Base-by-base conservation (phyloP, 2,113 vertebrate genomes). In the Microcebus murinus region DNA sequence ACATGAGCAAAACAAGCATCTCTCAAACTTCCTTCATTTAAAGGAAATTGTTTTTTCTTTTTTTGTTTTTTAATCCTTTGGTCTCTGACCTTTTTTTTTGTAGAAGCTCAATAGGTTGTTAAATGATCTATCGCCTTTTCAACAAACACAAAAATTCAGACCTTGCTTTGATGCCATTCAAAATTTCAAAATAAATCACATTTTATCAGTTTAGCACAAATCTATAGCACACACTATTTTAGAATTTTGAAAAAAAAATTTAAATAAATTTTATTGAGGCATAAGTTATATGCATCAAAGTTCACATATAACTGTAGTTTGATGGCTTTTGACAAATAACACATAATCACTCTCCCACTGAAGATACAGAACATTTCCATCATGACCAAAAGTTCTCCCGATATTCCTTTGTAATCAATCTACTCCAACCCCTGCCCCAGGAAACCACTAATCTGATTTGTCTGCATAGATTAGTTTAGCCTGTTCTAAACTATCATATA, bases 261-360 rank as follows among this genome's bases (percentile, higher is more conserved):
- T 67, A 50, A 85, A 61, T 74, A 80, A n/a, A 61, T 1, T 34
- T 31, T 50, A 65, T 5, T 55, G 39, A 91, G 4, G 4, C 57
- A 52, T 67, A 52, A 68, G 59, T 67, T 61, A 31, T 57, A 82
- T 34, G 57, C 10, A 82, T 3, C 61, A 90, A 76, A 87, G 59
- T n/a, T 21, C 12, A 74, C n/a, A 68, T 0, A 45, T 39, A 83
- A 6, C 25, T 63, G 61, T 34, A 45, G 4, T 17, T 68, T 68
- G 29, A 68, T 74, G 14, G 67, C 29, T 89, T 97, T 67, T 79
- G 67, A 94, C 39, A 61, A 74, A 76, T 83, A 87, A 63, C 59
- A 8, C 31, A 29, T 74, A 94, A 65, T 20, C 31, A 13, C 57
- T 67, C 36, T n/a, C 18, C 1, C 39, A 25, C 31, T 91, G 23